A percentile compares a stretch with the other conserved stretches of the same genome.
Conservation (phyloP, 2,113 vertebrate species). For the Eulemur macaco region DNA sequence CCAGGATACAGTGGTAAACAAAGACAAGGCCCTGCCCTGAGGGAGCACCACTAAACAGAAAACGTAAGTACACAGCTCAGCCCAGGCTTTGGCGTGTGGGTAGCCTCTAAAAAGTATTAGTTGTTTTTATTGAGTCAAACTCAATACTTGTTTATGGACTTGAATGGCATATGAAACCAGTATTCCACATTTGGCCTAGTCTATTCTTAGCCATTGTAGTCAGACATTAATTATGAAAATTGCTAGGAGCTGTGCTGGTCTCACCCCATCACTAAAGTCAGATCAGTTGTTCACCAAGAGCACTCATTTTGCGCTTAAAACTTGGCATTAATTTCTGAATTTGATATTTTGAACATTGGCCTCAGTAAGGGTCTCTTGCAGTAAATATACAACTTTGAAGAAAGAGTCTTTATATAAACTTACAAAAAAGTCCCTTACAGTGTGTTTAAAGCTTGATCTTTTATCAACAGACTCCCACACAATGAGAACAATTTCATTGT, state of each 20-base stretch:
- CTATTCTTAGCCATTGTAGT: neutral
- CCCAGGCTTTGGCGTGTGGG: neutral
- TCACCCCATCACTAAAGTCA: neutral
- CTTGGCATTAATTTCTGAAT: slow-evolving; percentile 17
- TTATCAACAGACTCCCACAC: neutral
- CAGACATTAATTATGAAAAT: neutral
- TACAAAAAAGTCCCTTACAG: neutral
- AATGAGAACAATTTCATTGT: slow-evolving; percentile 24
- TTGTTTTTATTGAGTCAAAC: neutral
- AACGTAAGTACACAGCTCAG: neutral
- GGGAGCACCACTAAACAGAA: neutral
- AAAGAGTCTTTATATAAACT: neutral
- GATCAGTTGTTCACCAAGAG: neutral
- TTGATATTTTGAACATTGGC: slow-evolving; percentile 9
- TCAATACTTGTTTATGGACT: neutral
- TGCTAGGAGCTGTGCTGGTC: neutral
- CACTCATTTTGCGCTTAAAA: slow-evolving; percentile 33
- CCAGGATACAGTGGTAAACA: neutral
- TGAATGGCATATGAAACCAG: neutral
- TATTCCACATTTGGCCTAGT: neutral
- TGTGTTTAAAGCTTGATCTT: neutral
- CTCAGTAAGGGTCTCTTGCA: slow-evolving; percentile 2
- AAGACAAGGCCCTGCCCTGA: neutral
- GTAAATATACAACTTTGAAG: slow-evolving; percentile 10
- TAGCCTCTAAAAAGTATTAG: neutral